phyloP scores from a whole-genome alignment of 64 coral and sea anemone genomes.

The Actinia equina region DNA sequence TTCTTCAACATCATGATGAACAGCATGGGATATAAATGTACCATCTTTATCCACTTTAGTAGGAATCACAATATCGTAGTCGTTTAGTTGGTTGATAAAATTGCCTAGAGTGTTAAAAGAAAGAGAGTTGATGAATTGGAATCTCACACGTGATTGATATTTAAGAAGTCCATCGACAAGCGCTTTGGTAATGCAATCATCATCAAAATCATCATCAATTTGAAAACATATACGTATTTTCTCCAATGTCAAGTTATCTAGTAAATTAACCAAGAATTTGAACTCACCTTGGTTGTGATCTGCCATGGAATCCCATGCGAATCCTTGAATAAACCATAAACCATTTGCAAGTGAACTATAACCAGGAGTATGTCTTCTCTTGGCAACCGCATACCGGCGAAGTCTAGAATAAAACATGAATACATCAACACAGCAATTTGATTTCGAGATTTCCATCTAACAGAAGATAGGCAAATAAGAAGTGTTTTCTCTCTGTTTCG shows the following conservation, averaged over 20 bases:
- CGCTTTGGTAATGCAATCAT: conserved; percentile 34
- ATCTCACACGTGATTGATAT: conserved; percentile 11
- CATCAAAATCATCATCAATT: conserved; percentile 20
- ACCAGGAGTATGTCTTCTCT: background rate
- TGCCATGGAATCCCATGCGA: background rate
- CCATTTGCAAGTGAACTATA: background rate
- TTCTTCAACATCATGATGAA: background rate
- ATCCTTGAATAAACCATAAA: background rate
- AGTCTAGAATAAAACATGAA: conserved; percentile 33
- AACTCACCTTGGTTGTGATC: background rate
- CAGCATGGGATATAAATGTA: conserved; percentile 64
- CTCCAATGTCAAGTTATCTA: background rate
- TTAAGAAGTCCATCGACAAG: background rate
- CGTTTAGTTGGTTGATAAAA: background rate
- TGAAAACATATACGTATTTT: background rate
- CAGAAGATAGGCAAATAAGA: background rate
- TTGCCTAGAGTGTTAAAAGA: conserved; percentile 20
- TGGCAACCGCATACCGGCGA: background rate
- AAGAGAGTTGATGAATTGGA: conserved; percentile 40
- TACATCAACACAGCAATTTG: background rate
- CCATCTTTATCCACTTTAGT: conserved; percentile 40
- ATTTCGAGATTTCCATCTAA: background rate
- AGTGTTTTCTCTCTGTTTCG: background rate
- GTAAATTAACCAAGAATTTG: conserved; percentile 2
- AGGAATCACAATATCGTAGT: conserved; percentile 35